A percentile compares a stretch with the other conserved stretches of the same genome.
Evolutionary conservation across 2,888 invertebrate genomes (phyloP).

Genomic region (Clivina fossor): DNA sequence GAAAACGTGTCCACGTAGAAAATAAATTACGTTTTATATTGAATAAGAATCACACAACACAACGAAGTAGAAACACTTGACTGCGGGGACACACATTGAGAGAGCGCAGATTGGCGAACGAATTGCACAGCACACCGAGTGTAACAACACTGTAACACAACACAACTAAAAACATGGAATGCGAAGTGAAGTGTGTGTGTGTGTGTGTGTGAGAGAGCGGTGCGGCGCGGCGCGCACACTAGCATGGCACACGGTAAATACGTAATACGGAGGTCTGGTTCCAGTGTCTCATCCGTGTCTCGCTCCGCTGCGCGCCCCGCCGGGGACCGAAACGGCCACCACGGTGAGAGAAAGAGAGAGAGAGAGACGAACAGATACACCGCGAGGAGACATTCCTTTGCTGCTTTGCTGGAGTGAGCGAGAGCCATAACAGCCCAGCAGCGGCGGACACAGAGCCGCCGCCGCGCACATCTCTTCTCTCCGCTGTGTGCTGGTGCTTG

Average conservation of each 20-base stretch:
- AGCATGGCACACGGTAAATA: constrained; percentile 27
- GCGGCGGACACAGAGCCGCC: not conserved
- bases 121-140: not conserved
- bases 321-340: constrained; percentile 37
- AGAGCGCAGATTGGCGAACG: not conserved
- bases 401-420: constrained; percentile 44
- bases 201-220: not conserved
- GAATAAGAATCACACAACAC: too few species aligned
- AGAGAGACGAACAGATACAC: constrained; percentile 43
- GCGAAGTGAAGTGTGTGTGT: too few species aligned
- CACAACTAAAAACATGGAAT: too few species aligned
- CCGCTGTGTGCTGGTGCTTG: not conserved
- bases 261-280: constrained; percentile 26
- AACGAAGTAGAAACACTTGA: too few species aligned
- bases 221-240: constrained; percentile 7
- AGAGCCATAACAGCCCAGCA: constrained; percentile 5
- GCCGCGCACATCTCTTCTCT: not conserved
- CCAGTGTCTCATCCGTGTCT: constrained; percentile 28
- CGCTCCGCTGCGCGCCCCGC: constrained; percentile 39
- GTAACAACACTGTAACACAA: too few species aligned
- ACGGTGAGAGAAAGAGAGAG: constrained; percentile 36
- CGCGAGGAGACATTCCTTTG: constrained; percentile 50
- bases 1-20: too few species aligned
- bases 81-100: not conserved
- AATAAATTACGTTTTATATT: too few species aligned